Evolutionary conservation across 2,797 vertebrate species (phyloP), one percentile per base, ranked within the genome.

Genomic region (Otolemur crassicaudatus): DNA sequence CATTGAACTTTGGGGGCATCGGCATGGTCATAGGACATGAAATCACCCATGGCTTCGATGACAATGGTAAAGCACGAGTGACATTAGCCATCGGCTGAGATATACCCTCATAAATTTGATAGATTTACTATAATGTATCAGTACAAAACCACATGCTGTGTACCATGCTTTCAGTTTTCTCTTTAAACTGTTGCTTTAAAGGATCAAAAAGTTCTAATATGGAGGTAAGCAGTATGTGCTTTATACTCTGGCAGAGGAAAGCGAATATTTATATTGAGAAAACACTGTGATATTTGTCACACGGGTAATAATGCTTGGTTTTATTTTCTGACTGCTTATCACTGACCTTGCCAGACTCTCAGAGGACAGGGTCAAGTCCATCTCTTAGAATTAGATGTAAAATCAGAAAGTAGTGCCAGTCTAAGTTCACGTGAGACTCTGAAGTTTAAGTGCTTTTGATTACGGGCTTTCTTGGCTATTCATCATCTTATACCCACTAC

Each of bases 11-110:
- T 0, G 99, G 99, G 0, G 99, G 99, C 92, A 99, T 99, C 0
- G 99, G 99, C 83, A 99, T 99, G 99, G 99, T 99, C 88, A 99
- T 99, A 40, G 99, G 99, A 94, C 99, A 99, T 0, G 99, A 99
- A 98, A 99, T 99, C 98, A 99, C 99, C 0, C 99, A 99, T 2
- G 99, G 99, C 79, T 99, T 99, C 80, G 99, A 99, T 94, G 99
- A 99, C 98, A 99, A 99, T 3, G 99, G 99, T 99, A 99, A 97
- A 98, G 90, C 81, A 3, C 13, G 3, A 5, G 4, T 76, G 40
- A 46, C 49, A 40, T 43, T 92, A 73, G 56, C 65, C 46, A 81
- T 89, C 77, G 49, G 19, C 29, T 56, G 6, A 80, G 20, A 56
- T 61, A 63, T 20, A 73, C 11, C 23, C 67, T 63, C 22, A 23